phyloP scores from a whole-genome alignment of 2,797 vertebrate species.

The Acanthopagrus latus region DNA sequence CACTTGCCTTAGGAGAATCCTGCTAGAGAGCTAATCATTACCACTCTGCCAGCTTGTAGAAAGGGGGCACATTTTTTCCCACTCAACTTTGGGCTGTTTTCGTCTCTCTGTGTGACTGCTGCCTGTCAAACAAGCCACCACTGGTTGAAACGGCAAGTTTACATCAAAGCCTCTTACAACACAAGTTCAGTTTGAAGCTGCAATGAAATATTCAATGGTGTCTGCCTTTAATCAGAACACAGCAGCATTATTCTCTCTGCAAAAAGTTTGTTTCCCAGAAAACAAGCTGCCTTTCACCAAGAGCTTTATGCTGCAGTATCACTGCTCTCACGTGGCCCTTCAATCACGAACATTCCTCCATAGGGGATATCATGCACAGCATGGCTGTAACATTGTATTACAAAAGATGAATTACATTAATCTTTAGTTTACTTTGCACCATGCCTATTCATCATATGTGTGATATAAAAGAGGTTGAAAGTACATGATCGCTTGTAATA shows the following conservation, averaged over 20 bases:
- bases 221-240: slow-evolving; percentile 67
- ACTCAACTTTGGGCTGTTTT: slow-evolving; percentile 67
- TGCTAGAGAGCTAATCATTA: slow-evolving; percentile 76
- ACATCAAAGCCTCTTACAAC: slow-evolving; percentile 71
- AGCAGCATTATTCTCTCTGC: slow-evolving; percentile 46
- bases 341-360: neutral
- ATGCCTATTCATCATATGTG: neutral
- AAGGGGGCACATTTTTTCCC: slow-evolving; percentile 39
- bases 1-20: slow-evolving; percentile 75
- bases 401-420: neutral
- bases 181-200: slow-evolving; percentile 68
- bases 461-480: slow-evolving; percentile 24
- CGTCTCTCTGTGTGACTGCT: slow-evolving; percentile 63
- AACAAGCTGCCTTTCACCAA: slow-evolving; percentile 36
- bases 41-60: slow-evolving; percentile 61
- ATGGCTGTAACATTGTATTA: neutral
- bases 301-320: slow-evolving; percentile 17
- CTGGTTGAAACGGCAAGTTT: slow-evolving; percentile 64
- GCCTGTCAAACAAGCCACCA: slow-evolving; percentile 68
- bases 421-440: neutral
- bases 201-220: slow-evolving; percentile 69
- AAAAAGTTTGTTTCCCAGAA: slow-evolving; percentile 54
- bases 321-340: slow-evolving; percentile 4
- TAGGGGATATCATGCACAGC: neutral
- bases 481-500: slow-evolving; percentile 3